A percentile compares a stretch with the other conserved stretches of the same genome.
phyloP scores from a whole-genome alignment of 2,888 invertebrate genomes.

The Onchidella celtica region DNA sequence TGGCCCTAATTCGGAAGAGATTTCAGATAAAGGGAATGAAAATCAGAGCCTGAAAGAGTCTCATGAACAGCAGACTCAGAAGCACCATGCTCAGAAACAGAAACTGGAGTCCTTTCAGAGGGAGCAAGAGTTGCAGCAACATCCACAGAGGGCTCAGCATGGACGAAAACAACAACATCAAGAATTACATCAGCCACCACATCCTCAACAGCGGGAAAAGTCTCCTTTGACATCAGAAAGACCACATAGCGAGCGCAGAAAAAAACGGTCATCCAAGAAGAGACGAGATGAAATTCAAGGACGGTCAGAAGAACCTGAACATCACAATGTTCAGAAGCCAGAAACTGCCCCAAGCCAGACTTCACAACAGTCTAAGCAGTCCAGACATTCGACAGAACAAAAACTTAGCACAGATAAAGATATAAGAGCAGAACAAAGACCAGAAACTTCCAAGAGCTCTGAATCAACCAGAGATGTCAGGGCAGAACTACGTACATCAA shows the following conservation, averaged over 20 bases:
- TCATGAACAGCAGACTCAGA: constrained; percentile 1
- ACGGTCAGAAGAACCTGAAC: background rate
- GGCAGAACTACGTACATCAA: too few relatives aligned
- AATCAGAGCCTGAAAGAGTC: background rate
- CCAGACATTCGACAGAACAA: too few relatives aligned
- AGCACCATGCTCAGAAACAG: background rate
- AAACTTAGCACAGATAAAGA: too few relatives aligned
- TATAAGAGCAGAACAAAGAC: background rate
- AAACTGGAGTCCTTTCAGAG: background rate
- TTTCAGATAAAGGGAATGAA: background rate
- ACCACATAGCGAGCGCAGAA: background rate
- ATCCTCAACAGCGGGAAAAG: background rate
- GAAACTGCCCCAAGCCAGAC: too few relatives aligned
- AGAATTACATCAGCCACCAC: background rate
- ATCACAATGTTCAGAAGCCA: background rate
- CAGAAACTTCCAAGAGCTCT: background rate
- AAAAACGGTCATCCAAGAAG: background rate
- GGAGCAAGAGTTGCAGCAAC: background rate
- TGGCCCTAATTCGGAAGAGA: too few relatives aligned
- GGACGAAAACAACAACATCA: background rate
- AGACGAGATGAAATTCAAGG: background rate
- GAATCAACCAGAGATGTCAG: background rate
- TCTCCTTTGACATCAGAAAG: too few relatives aligned
- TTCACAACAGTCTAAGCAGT: too few relatives aligned
- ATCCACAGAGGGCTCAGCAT: background rate